These are phyloP conservation scores for Diplazon laetatorius DNA, from an alignment of 2,888 invertebrate genomes.

Conservation along the genomic window DNA sequence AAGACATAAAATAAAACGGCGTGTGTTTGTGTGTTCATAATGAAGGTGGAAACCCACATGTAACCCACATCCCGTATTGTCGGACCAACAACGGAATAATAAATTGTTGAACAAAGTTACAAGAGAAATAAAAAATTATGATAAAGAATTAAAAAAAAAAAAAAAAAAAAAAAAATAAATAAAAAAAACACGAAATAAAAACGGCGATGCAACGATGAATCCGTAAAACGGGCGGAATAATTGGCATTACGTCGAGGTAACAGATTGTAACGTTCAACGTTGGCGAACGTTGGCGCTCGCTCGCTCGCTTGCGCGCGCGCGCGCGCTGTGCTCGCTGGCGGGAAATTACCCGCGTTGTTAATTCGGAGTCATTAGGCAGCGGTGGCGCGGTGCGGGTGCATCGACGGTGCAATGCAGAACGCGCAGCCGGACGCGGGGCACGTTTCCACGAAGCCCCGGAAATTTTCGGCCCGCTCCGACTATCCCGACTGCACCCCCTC, in stretches of 20 bases:
- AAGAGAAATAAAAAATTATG: too few relatives aligned
- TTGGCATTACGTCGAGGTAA: constrained; percentile 60
- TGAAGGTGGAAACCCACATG: background rate
- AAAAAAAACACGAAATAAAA: constrained; percentile 8
- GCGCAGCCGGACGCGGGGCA: constrained; percentile 29
- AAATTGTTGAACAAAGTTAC: background rate
- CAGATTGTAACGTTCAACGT: constrained; percentile 60
- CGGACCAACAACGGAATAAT: constrained; percentile 28
- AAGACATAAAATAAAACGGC: too few relatives aligned
- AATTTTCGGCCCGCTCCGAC: constrained; percentile 61
- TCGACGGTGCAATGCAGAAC: constrained; percentile 51
- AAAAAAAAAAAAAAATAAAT: background rate
- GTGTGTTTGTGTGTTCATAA: constrained; percentile 10
- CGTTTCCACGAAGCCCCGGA: constrained; percentile 47
- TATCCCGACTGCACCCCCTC: constrained; percentile 38
- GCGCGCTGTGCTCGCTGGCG: constrained; percentile 42
- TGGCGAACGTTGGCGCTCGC: constrained; percentile 22
- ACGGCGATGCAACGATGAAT: constrained; percentile 43
- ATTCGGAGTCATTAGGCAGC: constrained; percentile 71
- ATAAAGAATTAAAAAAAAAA: constrained; percentile 7
- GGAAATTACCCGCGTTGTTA: constrained; percentile 72
- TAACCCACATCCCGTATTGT: constrained; percentile 9
- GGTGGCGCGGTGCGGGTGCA: constrained; percentile 60
- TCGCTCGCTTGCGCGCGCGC: background rate
- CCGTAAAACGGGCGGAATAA: constrained; percentile 56